Base-by-base conservation (phyloP, 1,140 invertebrate species). In the Magallana ariakensis region DNA sequence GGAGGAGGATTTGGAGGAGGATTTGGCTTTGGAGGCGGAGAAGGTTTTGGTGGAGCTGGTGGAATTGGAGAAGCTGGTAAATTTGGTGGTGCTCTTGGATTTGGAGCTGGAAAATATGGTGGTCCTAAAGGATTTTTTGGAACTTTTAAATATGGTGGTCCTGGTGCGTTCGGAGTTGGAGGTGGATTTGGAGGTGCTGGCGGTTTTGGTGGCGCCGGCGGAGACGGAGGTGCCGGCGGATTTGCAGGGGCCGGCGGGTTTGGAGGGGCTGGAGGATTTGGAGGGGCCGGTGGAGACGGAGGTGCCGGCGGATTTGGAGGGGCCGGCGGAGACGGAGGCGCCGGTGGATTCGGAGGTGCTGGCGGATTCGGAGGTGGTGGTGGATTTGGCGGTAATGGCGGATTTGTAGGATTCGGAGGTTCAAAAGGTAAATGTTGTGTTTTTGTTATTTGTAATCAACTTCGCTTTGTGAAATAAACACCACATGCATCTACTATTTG, bases 1-100 rank as follows among this genome's bases (percentile, higher is more conserved):
- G n/a, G 5, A 8, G 62, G 16, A 22, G 80, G 54, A 70, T 22
- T 22, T 16, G 80, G 80, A 46, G 33, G 0, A 13, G 80, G 80
- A 80, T 46, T 80, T 13, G 81, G 46, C 55, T 53, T 8, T 55
- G 81, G 81, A 46, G 81, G n/a, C n/a, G n/a, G n/a, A n/a, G n/a
- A n/a, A n/a, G n/a, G 54, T 26, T 13, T 53, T 54, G 82, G 82
- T 16, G 58, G 58, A 13, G 58, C 15, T 60, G 58, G 15, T 60
- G 58, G 10, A 13, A n/a, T 6, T 60, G 58, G 58, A 10, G 58
- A n/a, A n/a, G n/a, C n/a, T n/a, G n/a, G 58, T 16, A n/a, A n/a
- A 60, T 60, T 60, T 13, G 58, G 58, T 13, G 58, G 58, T 13
- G 58, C 5, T 13, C 4, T 15, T 5, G 53, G 80, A 55, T 82